Conservation (phyloP, 2,797 vertebrate genomes). For the Danio aesculapii region DNA sequence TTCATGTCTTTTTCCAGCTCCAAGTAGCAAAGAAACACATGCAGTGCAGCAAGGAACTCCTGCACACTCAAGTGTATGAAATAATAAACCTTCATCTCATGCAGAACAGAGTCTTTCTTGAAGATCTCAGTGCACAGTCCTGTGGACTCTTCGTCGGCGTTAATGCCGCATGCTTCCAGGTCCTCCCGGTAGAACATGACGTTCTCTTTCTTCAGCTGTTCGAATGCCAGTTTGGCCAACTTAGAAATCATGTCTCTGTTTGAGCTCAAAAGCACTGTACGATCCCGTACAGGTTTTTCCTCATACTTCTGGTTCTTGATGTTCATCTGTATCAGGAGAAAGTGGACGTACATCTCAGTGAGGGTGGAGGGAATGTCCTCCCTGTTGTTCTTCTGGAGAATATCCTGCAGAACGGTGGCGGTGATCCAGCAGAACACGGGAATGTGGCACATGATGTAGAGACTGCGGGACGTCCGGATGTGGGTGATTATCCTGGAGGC, state of each 20-base stretch:
- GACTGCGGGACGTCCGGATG: conserved; percentile 49
- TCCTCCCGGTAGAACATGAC: conserved; percentile 48
- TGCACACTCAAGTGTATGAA: conserved; percentile 58
- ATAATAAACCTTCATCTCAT: conserved; percentile 53
- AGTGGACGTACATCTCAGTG: conserved; percentile 58
- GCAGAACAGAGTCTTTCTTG: conserved; percentile 36
- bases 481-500: conserved; percentile 46
- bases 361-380: conserved; percentile 43
- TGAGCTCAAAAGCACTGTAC: not conserved
- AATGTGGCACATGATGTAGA: conserved; percentile 65
- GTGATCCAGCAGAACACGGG: conserved; percentile 61
- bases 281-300: not conserved
- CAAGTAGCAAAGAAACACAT: conserved; percentile 51
- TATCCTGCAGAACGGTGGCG: conserved; percentile 50
- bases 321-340: not conserved
- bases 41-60: conserved; percentile 60
- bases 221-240: conserved; percentile 53
- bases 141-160: conserved; percentile 23
- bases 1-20: not conserved
- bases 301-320: conserved; percentile 45
- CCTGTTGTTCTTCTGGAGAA: not conserved
- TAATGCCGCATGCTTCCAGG: conserved; percentile 41
- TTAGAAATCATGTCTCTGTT: conserved; percentile 44
- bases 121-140: conserved; percentile 57
- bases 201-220: conserved; percentile 47